Percentiles rank a stretch among this genome's conserved stretches.
phyloP scores from a whole-genome alignment of 2,888 invertebrate genomes.

The Mamestra brassicae region DNA sequence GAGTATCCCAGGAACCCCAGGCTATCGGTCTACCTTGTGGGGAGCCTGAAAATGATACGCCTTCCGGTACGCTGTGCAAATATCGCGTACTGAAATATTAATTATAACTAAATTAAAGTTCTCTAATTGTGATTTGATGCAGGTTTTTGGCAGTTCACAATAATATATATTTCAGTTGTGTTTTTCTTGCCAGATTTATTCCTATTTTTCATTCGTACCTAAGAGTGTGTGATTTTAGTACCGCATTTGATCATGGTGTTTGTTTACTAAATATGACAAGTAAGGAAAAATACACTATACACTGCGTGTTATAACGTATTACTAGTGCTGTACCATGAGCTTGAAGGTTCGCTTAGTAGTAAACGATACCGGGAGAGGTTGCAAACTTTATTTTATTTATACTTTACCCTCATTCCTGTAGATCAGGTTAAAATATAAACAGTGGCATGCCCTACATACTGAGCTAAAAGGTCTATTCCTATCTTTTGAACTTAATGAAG shows the following conservation, averaged over 20 bases:
- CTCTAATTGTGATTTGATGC: too few species aligned
- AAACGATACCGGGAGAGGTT: background rate
- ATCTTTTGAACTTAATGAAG: background rate
- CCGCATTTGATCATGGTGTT: background rate
- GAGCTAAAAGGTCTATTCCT: background rate
- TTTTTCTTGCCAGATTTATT: too few species aligned
- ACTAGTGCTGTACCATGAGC: conserved; percentile 52
- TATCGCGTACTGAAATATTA: too few species aligned
- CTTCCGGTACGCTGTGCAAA: too few species aligned
- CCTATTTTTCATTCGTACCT: too few species aligned
- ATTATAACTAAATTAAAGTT: too few species aligned
- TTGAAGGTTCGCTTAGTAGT: conserved; percentile 22
- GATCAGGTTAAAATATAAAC: background rate
- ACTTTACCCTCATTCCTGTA: background rate
- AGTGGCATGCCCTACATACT: background rate
- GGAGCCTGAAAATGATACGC: too few species aligned
- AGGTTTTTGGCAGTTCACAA: too few species aligned
- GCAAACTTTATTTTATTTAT: background rate
- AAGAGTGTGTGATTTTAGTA: too few species aligned
- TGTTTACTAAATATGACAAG: conserved; percentile 46
- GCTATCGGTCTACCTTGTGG: too few species aligned
- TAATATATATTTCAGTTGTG: too few species aligned
- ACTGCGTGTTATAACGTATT: conserved; percentile 55
- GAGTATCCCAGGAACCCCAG: too few species aligned
- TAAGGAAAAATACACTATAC: conserved; percentile 17